Evolutionary conservation across 2,113 vertebrate species (phyloP).

Genomic region (Lipophrys pholis): DNA sequence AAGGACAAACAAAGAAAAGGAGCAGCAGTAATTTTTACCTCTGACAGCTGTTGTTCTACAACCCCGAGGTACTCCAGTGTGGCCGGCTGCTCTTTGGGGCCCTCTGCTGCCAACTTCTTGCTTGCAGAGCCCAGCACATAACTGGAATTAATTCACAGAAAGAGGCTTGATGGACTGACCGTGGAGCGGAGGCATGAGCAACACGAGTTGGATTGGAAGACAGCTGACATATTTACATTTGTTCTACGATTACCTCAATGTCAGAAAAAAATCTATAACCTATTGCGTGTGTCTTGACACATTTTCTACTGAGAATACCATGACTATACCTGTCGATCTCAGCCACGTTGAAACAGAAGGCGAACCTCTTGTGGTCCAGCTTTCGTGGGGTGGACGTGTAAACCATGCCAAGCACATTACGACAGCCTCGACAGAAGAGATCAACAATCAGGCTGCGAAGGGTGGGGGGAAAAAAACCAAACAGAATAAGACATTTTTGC

Average conservation of each 20-base stretch:
- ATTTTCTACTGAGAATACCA: too few relatives aligned
- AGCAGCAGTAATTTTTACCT: slow-evolving; percentile 71
- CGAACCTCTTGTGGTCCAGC: slow-evolving; percentile 80
- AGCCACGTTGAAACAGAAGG: slow-evolving; percentile 77
- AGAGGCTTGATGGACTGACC: too few relatives aligned
- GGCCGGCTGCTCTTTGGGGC: slow-evolving; percentile 70
- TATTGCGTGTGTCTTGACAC: too few relatives aligned
- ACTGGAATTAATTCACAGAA: slow-evolving; percentile 55
- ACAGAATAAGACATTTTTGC: not conserved
- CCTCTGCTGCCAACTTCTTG: slow-evolving; percentile 75
- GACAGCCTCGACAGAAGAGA: slow-evolving; percentile 76
- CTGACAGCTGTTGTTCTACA: slow-evolving; percentile 75
- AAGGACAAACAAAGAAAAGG: slow-evolving; percentile 65
- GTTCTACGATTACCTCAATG: too few relatives aligned
- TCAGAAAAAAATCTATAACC: too few relatives aligned
- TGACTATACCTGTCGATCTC: slow-evolving; percentile 78
- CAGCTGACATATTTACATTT: too few relatives aligned
- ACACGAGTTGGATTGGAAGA: too few relatives aligned
- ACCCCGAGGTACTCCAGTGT: slow-evolving; percentile 75
- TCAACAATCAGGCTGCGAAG: slow-evolving; percentile 71
- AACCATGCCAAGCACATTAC: slow-evolving; percentile 74
- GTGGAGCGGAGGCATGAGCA: too few relatives aligned
- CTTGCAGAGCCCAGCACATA: slow-evolving; percentile 78
- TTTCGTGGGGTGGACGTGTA: slow-evolving; percentile 79
- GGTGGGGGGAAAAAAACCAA: too few relatives aligned